Evolutionary conservation across 2,797 vertebrate genomes (phyloP).

Genomic region (Oophaga sylvatica): DNA sequence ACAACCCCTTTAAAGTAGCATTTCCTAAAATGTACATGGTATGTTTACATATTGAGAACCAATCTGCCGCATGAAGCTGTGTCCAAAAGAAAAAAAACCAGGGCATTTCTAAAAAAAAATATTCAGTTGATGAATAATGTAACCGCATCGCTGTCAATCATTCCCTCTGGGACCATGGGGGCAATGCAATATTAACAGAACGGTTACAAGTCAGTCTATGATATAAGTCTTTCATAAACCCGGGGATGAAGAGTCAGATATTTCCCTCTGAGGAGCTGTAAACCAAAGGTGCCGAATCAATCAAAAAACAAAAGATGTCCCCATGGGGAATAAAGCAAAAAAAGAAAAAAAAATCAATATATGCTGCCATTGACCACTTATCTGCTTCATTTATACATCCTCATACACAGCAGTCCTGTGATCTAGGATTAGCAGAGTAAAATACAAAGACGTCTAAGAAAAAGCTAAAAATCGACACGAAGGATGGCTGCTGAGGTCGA

Average conservation of each 20-base stretch:
- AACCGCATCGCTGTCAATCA: conserved; percentile 16
- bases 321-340: background rate
- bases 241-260: background rate
- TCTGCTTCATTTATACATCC: conserved; percentile 7
- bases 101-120: background rate
- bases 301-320: conserved; percentile 64
- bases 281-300: conserved; percentile 68
- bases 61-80: background rate
- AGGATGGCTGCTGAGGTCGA: conserved; percentile 20
- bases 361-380: background rate
- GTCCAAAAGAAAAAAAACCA: no score
- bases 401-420: conserved; percentile 4
- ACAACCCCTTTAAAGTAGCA: no score
- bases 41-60: background rate
- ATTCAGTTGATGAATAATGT: conserved; percentile 20
- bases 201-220: conserved; percentile 30
- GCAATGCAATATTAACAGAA: conserved; percentile 22
- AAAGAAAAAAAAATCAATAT: conserved; percentile 22
- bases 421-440: conserved; percentile 14
- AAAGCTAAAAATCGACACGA: background rate
- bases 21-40: background rate
- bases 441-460: conserved; percentile 16
- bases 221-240: conserved; percentile 37
- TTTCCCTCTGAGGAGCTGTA: conserved; percentile 54
- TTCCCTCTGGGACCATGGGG: conserved; percentile 8